These are phyloP conservation scores for Hipposideros armiger DNA, from an alignment of 2,113 vertebrate species.

Conservation along the genomic window DNA sequence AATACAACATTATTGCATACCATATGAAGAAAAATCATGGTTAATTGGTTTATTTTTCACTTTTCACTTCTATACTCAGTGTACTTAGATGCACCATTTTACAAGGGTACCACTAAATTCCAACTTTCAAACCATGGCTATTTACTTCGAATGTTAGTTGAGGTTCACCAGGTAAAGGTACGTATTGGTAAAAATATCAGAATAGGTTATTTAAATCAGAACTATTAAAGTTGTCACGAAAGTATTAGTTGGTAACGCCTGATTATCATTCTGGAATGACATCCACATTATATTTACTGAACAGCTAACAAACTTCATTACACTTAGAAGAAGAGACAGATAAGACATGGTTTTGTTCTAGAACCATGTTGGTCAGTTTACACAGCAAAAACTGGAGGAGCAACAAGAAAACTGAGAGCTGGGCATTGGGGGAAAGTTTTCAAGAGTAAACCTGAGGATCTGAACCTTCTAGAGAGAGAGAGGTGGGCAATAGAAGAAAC, in stretches of 20 bases:
- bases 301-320: neutral
- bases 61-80: neutral
- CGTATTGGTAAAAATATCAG: neutral
- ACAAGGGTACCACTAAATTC: neutral
- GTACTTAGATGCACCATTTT: neutral
- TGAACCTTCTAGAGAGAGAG: neutral
- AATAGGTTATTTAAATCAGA: neutral
- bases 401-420: neutral
- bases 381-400: accelerated
- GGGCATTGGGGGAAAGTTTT: neutral
- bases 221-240: neutral
- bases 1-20: neutral
- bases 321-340: neutral
- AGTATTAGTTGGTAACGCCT: neutral
- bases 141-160: neutral
- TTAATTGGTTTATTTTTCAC: neutral
- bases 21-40: neutral
- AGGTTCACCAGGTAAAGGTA: neutral
- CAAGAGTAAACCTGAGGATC: neutral
- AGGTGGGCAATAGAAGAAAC: neutral
- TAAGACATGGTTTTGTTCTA: neutral
- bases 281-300: neutral
- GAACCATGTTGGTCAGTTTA: neutral
- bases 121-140: neutral
- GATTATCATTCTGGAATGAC: neutral